Evolutionary conservation across 2,888 invertebrate species (phyloP).

Genomic region (Dichetophora obliterata): DNA sequence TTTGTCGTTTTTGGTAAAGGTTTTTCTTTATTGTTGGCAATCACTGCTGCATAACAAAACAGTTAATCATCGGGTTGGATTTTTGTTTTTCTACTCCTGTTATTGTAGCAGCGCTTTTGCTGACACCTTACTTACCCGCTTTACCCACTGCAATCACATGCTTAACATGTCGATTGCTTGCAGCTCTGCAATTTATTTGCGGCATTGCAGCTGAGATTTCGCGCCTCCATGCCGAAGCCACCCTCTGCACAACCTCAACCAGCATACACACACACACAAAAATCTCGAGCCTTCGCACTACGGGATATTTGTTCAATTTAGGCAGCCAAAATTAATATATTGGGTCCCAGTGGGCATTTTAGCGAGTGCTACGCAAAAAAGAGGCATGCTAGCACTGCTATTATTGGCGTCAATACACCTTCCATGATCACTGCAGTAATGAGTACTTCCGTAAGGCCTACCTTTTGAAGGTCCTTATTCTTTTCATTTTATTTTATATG

Average conservation of each 20-base stretch:
- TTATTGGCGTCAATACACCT: too few species aligned
- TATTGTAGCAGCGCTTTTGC: neutral
- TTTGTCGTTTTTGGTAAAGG: neutral
- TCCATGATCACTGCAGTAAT: too few species aligned
- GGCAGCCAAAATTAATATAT: too few species aligned
- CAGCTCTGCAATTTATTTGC: slow-evolving; percentile 28
- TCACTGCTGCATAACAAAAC: slow-evolving; percentile 30
- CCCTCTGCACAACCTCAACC: neutral
- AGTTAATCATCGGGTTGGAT: slow-evolving; percentile 27
- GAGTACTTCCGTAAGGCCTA: too few species aligned
- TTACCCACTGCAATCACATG: neutral
- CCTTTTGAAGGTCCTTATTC: too few species aligned
- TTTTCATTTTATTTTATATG: too few species aligned
- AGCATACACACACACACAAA: neutral
- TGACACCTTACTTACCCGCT: neutral
- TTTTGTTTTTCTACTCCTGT: neutral
- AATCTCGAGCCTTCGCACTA: neutral
- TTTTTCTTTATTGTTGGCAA: slow-evolving; percentile 17
- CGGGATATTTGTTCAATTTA: too few species aligned
- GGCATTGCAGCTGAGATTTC: slow-evolving; percentile 33
- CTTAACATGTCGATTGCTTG: slow-evolving; percentile 13
- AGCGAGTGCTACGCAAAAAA: too few species aligned
- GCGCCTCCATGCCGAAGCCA: neutral
- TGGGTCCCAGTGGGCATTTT: too few species aligned
- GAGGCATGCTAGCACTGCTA: too few species aligned